A percentile compares a stretch with the other conserved stretches of the same genome.
Conservation (phyloP, 2,888 invertebrate species). For the Harpagoxenus sublaevis region DNA sequence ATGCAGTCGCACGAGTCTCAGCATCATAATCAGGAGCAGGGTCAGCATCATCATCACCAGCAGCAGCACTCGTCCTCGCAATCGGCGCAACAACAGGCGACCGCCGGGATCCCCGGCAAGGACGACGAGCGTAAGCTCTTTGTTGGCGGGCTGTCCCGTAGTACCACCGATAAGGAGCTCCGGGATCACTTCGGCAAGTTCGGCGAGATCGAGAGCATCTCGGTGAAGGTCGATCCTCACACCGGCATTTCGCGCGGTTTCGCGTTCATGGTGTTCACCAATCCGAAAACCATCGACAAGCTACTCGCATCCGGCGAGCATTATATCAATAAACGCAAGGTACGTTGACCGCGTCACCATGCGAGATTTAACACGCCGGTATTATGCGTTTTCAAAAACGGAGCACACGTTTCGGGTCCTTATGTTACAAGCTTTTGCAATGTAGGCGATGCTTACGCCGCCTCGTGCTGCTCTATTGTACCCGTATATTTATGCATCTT, state of each 20-base stretch:
- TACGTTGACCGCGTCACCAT: constrained; percentile 61
- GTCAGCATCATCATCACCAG: constrained; percentile 66
- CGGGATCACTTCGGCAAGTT: constrained; percentile 89
- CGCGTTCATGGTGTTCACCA: constrained; percentile 89
- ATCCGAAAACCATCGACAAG: constrained; percentile 88
- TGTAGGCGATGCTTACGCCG: not conserved
- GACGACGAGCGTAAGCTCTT: constrained; percentile 89
- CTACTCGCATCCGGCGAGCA: constrained; percentile 87
- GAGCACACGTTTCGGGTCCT: too few relatives aligned
- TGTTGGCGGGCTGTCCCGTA: constrained; percentile 89
- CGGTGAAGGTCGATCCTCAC: constrained; percentile 89
- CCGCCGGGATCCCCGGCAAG: constrained; percentile 85
- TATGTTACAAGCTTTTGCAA: too few relatives aligned
- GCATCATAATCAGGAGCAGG: constrained; percentile 53
- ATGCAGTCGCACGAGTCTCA: constrained; percentile 64
- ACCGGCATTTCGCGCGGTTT: constrained; percentile 90
- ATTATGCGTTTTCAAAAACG: too few relatives aligned
- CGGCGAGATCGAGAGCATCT: constrained; percentile 89
- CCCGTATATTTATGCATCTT: not conserved
- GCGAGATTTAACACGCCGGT: not conserved
- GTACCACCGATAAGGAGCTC: constrained; percentile 88
- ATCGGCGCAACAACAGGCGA: constrained; percentile 79
- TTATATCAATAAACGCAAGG: constrained; percentile 89
- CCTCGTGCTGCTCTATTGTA: not conserved
- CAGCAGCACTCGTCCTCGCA: constrained; percentile 59